These are phyloP conservation scores for Smittia sp. DNA, from an alignment of 2,888 invertebrate genomes.

Conservation along the genomic window DNA sequence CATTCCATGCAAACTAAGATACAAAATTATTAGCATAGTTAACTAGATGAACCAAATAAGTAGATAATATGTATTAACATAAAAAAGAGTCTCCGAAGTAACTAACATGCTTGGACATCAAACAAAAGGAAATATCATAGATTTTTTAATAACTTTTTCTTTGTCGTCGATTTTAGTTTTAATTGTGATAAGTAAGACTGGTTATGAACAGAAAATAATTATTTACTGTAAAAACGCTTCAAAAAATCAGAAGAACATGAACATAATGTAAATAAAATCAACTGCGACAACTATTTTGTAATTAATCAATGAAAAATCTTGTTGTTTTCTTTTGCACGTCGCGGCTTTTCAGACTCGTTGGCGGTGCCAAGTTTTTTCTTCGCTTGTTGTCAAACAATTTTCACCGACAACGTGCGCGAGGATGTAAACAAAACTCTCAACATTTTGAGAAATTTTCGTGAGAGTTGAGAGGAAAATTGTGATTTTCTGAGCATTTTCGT, in stretches of 20 bases:
- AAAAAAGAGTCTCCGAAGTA: too few species aligned
- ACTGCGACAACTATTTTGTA: constrained; percentile 37
- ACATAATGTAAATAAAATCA: constrained; percentile 40
- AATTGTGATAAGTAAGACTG: constrained; percentile 40
- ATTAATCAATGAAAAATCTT: constrained; percentile 27
- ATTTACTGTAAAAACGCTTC: not conserved
- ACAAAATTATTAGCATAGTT: too few species aligned
- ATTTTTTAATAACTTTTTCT: constrained; percentile 11
- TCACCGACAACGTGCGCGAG: not conserved
- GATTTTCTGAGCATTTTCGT: not conserved
- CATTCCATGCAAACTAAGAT: constrained; percentile 2
- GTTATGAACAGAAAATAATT: constrained; percentile 25
- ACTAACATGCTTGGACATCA: not conserved
- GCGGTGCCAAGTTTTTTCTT: not conserved
- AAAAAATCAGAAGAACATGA: constrained; percentile 15
- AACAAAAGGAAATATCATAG: not conserved
- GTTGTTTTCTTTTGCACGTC: not conserved
- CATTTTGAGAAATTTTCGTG: not conserved
- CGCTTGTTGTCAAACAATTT: not conserved
- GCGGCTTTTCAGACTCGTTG: not conserved
- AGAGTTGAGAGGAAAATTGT: not conserved
- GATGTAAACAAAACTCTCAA: too few species aligned
- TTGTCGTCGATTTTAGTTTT: constrained; percentile 9
- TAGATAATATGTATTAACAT: too few species aligned
- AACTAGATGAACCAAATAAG: too few species aligned